Conservation (phyloP, 2,888 invertebrate genomes). For the Cyclophora albipunctata region DNA sequence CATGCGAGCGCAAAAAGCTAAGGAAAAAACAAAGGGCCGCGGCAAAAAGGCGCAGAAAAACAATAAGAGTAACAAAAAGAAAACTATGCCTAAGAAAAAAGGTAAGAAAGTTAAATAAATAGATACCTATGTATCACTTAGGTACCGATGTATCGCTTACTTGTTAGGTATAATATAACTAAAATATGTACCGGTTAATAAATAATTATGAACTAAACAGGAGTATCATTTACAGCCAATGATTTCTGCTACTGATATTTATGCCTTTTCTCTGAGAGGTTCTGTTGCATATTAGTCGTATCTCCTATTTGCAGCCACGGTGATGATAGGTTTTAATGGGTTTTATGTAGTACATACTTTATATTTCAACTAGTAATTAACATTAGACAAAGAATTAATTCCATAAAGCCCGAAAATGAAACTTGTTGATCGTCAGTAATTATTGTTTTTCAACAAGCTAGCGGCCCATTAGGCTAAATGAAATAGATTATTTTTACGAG, state of each 20-base stretch:
- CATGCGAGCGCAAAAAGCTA: conserved; percentile 79
- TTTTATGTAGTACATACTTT: no score
- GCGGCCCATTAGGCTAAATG: conserved; percentile 36
- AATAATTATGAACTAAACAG: no score
- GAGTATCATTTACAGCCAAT: no score
- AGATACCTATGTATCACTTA: conserved; percentile 4
- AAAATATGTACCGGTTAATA: no score
- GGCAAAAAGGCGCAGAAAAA: conserved; percentile 48
- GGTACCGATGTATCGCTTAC: conserved; percentile 9
- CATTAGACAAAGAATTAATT: no score
- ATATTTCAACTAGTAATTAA: no score
- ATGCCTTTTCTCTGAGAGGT: no score
- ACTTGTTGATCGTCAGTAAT: conserved; percentile 22
- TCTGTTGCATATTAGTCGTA: no score
- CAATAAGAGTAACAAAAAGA: conserved; percentile 28
- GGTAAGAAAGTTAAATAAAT: conserved; percentile 44
- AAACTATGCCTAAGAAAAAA: conserved; percentile 39
- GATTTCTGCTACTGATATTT: no score
- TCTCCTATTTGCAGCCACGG: no score
- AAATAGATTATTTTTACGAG: conserved; percentile 53
- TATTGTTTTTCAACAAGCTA: conserved; percentile 21
- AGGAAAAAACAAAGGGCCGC: conserved; percentile 75
- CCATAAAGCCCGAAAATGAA: background rate
- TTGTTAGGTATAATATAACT: background rate
- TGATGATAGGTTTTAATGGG: no score